Percentiles rank a stretch among this genome's conserved stretches.
These are phyloP conservation scores for Chorisops tibialis DNA, from an alignment of 2,888 invertebrate species.

Conservation along the genomic window DNA sequence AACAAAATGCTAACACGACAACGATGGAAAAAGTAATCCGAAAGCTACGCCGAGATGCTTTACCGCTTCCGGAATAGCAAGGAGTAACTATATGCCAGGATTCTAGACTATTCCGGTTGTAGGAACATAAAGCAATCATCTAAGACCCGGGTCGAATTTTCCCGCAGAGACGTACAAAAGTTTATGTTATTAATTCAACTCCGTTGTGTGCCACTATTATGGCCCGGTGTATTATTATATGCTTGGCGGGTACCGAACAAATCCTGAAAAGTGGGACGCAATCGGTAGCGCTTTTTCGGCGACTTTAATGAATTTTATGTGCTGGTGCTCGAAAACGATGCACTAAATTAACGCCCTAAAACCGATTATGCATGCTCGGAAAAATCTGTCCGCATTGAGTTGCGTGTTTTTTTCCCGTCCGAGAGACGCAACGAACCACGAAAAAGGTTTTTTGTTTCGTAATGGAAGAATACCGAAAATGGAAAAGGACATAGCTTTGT, in stretches of 20 bases:
- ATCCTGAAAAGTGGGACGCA: background rate
- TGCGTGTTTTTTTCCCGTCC: no score
- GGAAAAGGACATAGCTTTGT: no score
- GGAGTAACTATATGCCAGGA: constrained; percentile 2
- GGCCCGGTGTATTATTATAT: background rate
- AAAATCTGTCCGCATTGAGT: constrained; percentile 2
- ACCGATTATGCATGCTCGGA: constrained; percentile 31
- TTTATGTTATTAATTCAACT: constrained; percentile 30
- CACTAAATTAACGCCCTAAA: constrained; percentile 23
- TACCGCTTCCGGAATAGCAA: background rate
- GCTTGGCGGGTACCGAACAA: no score
- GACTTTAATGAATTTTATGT: constrained; percentile 31
- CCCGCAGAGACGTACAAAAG: constrained; percentile 29
- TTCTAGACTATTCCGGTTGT: constrained; percentile 1
- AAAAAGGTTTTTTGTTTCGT: no score
- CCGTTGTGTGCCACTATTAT: background rate
- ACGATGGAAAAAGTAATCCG: background rate
- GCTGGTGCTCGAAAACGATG: constrained; percentile 19
- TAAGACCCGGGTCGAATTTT: constrained; percentile 17
- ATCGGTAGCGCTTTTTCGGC: constrained; percentile 18
- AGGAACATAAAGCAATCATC: constrained; percentile 31
- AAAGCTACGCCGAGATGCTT: background rate
- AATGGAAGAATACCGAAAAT: no score
- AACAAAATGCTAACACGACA: background rate
- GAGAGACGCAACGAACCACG: no score